A percentile compares a stretch with the other conserved stretches of the same genome.
Evolutionary conservation across 2,888 invertebrate species (phyloP).

Genomic region (Drosophila pseudotakahashii): DNA sequence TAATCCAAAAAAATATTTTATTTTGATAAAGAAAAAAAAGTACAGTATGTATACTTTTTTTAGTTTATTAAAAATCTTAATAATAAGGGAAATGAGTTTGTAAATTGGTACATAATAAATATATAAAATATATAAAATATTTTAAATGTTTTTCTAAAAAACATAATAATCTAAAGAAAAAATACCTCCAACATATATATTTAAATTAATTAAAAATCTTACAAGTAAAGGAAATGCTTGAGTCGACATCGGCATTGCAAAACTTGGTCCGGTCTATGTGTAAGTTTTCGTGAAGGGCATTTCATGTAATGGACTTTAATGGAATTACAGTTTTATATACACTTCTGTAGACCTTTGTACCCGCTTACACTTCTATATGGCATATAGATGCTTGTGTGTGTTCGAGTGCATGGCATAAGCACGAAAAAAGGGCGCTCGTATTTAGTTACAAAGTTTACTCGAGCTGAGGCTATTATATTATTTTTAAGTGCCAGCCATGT

Average conservation of each 20-base stretch:
- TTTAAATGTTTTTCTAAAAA: no score
- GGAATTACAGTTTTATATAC: conserved; percentile 78
- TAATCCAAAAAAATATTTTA: no score
- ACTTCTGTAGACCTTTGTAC: conserved; percentile 42
- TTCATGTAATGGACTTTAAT: conserved; percentile 80
- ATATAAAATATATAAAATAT: no score
- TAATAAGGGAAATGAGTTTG: not conserved
- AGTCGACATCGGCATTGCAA: not conserved
- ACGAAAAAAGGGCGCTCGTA: conserved; percentile 60
- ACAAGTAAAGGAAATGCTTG: not conserved
- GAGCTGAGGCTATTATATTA: conserved; percentile 72
- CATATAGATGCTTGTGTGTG: conserved; percentile 23
- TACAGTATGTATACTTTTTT: no score
- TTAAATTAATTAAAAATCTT: not conserved
- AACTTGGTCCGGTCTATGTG: not conserved
- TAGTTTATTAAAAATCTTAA: not conserved
- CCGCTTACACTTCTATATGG: conserved; percentile 16
- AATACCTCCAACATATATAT: no score
- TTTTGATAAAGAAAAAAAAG: no score
- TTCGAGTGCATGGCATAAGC: conserved; percentile 46
- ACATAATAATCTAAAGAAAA: no score
- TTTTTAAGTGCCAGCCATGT: conserved; percentile 72
- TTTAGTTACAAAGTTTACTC: conserved; percentile 78
- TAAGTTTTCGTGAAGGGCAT: conserved; percentile 52
- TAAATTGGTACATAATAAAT: no score